These are phyloP conservation scores for Carassius gibelio DNA, from an alignment of 2,113 vertebrate species.

Conservation along the genomic window DNA sequence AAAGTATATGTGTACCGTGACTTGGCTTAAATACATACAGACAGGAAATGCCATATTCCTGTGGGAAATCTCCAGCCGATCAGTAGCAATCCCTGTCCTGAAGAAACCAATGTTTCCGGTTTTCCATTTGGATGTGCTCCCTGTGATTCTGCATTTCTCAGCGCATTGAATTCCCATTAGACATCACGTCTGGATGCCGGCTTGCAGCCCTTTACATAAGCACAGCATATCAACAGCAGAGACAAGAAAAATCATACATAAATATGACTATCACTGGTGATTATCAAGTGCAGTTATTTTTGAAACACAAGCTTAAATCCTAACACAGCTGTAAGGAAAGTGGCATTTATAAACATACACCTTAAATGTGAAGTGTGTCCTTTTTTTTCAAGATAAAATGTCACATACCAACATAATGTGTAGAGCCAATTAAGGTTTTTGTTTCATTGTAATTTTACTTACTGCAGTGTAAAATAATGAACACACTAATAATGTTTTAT, in stretches of 20 bases:
- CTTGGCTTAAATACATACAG: slow-evolving; percentile 18
- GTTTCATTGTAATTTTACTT: neutral
- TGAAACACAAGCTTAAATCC: too few relatives aligned
- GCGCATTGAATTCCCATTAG: slow-evolving; percentile 20
- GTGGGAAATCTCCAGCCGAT: slow-evolving; percentile 29
- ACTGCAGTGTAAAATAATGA: neutral
- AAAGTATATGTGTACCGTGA: slow-evolving; percentile 10
- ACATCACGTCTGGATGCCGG: neutral
- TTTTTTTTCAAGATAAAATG: neutral
- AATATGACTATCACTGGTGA: slow-evolving; percentile 12
- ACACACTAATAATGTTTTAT: neutral
- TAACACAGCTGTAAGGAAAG: too few relatives aligned
- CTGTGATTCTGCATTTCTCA: slow-evolving; percentile 33
- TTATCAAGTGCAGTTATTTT: neutral
- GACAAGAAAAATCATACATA: neutral
- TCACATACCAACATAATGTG: neutral
- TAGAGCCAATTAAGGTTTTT: neutral
- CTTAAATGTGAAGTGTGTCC: neutral
- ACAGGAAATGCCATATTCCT: slow-evolving; percentile 40
- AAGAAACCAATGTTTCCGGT: neutral
- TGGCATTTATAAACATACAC: too few relatives aligned
- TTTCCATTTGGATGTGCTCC: slow-evolving; percentile 27
- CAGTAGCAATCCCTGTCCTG: slow-evolving; percentile 13
- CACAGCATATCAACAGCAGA: neutral
- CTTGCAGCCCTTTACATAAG: neutral